phyloP scores from a whole-genome alignment of 2,113 vertebrate species.

The Eonycteris spelaea region DNA sequence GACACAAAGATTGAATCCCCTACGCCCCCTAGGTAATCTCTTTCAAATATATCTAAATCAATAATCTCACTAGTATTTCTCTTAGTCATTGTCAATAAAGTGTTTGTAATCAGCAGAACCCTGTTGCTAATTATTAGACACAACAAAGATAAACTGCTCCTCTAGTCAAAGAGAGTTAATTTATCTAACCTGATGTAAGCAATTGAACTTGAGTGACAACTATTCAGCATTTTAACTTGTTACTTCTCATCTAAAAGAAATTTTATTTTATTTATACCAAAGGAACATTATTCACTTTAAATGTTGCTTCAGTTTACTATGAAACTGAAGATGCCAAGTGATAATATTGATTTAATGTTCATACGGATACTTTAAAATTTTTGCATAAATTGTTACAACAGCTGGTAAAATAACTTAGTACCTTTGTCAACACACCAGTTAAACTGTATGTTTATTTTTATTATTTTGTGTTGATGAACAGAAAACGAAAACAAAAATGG shows the following conservation, averaged over 20 bases:
- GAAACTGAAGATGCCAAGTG: not conserved
- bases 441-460: conserved; percentile 31
- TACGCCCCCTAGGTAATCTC: not conserved
- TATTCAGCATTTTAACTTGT: conserved; percentile 19
- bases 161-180: conserved; percentile 25
- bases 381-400: conserved; percentile 4
- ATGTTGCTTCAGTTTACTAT: conserved; percentile 7
- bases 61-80: conserved; percentile 35
- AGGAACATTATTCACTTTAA: not conserved
- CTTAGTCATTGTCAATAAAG: not conserved
- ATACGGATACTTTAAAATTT: not conserved
- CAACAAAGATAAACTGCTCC: conserved; percentile 3
- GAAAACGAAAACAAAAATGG: conserved; percentile 93
- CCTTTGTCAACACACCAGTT: conserved; percentile 2
- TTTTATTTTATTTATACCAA: conserved; percentile 29
- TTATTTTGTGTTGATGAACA: conserved; percentile 70
- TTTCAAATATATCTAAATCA: conserved; percentile 45
- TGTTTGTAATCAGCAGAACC: not conserved
- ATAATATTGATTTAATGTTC: not conserved
- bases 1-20: not conserved
- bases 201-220: not conserved
- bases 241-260: conserved; percentile 9
- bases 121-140: conserved; percentile 19
- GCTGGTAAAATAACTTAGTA: not conserved
- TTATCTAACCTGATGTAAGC: not conserved